A percentile compares a stretch with the other conserved stretches of the same genome.
These are phyloP conservation scores for Venusia cambrica DNA, from an alignment of 2,888 invertebrate species.

Conservation along the genomic window DNA sequence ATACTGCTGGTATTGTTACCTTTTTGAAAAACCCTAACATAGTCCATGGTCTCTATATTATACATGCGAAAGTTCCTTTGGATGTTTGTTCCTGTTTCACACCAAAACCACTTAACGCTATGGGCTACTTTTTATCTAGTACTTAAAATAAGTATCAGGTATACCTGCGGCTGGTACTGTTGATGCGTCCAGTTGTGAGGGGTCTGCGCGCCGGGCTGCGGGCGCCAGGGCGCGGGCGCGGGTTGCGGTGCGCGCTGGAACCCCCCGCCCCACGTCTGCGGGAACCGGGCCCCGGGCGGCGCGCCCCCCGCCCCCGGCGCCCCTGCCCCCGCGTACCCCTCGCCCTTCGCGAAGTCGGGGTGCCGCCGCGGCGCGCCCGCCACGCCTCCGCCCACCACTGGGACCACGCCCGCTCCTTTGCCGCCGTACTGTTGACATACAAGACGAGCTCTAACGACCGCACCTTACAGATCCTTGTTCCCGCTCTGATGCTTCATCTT, in stretches of 20 bases:
- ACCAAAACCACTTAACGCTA: no score
- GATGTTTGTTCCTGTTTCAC: no score
- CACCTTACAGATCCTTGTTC: conserved; percentile 10
- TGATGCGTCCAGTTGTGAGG: conserved; percentile 62
- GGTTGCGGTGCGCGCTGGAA: conserved; percentile 60
- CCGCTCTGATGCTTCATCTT: conserved; percentile 8
- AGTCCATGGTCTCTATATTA: no score
- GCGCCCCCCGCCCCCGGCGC: conserved; percentile 24
- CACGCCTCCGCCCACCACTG: conserved; percentile 82
- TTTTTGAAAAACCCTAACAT: no score
- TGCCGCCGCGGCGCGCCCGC: conserved; percentile 46
- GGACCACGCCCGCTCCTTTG: conserved; percentile 58
- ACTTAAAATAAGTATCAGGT: no score
- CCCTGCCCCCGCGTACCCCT: conserved; percentile 32
- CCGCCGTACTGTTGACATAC: conserved; percentile 56
- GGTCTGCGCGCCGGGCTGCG: conserved; percentile 52
- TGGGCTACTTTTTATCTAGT: no score
- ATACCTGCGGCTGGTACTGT: conserved; percentile 60
- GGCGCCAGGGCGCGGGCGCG: conserved; percentile 50
- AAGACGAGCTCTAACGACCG: conserved; percentile 4
- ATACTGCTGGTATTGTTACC: no score
- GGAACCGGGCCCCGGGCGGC: conserved; percentile 40
- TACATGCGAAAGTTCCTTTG: no score
- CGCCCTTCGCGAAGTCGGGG: conserved; percentile 54
- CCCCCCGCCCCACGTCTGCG: conserved; percentile 47